These are phyloP conservation scores for Drosophila pandora DNA, from an alignment of 1,140 invertebrate species.

Conservation along the genomic window DNA sequence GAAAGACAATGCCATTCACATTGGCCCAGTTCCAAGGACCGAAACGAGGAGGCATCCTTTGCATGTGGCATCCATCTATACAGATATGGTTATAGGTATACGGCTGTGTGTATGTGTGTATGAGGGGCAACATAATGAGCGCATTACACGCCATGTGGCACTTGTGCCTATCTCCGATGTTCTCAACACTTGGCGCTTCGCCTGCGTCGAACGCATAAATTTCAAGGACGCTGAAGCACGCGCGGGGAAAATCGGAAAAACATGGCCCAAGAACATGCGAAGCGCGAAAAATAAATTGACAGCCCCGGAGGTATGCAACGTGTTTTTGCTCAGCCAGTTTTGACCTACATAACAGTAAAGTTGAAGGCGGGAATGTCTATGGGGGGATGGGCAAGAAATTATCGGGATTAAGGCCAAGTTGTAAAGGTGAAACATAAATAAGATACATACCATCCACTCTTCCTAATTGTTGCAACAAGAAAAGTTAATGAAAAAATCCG, in stretches of 20 bases:
- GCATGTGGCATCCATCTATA: slow-evolving; percentile 64
- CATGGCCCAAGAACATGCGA: slow-evolving; percentile 59
- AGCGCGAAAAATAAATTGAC: slow-evolving; percentile 75
- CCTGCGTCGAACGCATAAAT: slow-evolving; percentile 78
- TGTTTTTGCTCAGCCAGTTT: slow-evolving; percentile 50
- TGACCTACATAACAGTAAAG: slow-evolving; percentile 62
- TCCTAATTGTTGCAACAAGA: slow-evolving; percentile 9
- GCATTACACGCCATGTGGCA: slow-evolving; percentile 76
- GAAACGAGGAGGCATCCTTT: slow-evolving; percentile 29
- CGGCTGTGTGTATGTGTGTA: slow-evolving; percentile 22
- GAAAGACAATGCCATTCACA: slow-evolving; percentile 66
- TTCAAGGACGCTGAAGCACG: slow-evolving; percentile 65
- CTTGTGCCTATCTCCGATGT: slow-evolving; percentile 51
- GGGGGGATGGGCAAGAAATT: not conserved
- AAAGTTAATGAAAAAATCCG: not conserved
- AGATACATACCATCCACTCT: not conserved
- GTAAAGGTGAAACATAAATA: not conserved
- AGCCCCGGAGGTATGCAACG: slow-evolving; percentile 72
- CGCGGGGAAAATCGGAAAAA: slow-evolving; percentile 6
- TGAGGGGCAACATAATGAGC: slow-evolving; percentile 68
- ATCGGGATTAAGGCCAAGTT: not conserved
- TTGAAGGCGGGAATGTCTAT: not conserved
- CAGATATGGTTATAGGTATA: slow-evolving; percentile 3
- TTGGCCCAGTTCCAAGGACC: slow-evolving; percentile 73
- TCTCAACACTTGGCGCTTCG: slow-evolving; percentile 59